A percentile compares a stretch with the other conserved stretches of the same genome.
These are phyloP conservation scores for Cherax quadricarinatus DNA, from an alignment of 1,140 invertebrate species.

Conservation along the genomic window DNA sequence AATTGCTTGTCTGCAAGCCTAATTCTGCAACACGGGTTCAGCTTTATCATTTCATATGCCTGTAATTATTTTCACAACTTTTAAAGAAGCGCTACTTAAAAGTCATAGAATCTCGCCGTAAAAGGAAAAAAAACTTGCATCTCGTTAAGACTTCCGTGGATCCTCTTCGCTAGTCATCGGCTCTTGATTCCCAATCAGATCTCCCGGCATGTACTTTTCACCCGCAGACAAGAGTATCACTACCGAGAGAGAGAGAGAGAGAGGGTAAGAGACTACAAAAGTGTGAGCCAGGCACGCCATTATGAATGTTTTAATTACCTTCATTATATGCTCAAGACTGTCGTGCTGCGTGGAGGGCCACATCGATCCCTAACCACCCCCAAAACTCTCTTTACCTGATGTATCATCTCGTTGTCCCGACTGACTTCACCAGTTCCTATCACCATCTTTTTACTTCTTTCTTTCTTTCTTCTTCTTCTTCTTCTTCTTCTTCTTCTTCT, in stretches of 20 bases:
- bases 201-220: background rate
- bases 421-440: background rate
- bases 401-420: background rate
- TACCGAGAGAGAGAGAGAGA: background rate
- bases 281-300: background rate
- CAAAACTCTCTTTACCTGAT: background rate
- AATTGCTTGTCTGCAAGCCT: background rate
- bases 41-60: background rate
- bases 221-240: background rate
- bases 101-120: background rate
- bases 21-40: background rate
- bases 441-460: no score
- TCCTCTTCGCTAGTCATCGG: background rate
- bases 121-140: background rate
- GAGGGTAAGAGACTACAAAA: background rate
- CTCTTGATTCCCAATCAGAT: background rate
- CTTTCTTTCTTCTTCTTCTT: no score
- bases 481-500: no score
- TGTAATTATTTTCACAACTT: background rate
- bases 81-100: background rate
- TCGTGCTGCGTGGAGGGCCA: background rate
- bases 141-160: background rate
- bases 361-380: background rate
- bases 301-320: slow-evolving; percentile 4
- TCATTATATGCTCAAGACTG: background rate